Base-by-base conservation (phyloP, 2,797 vertebrate genomes). In the Typhlichthys eigenmanni region DNA sequence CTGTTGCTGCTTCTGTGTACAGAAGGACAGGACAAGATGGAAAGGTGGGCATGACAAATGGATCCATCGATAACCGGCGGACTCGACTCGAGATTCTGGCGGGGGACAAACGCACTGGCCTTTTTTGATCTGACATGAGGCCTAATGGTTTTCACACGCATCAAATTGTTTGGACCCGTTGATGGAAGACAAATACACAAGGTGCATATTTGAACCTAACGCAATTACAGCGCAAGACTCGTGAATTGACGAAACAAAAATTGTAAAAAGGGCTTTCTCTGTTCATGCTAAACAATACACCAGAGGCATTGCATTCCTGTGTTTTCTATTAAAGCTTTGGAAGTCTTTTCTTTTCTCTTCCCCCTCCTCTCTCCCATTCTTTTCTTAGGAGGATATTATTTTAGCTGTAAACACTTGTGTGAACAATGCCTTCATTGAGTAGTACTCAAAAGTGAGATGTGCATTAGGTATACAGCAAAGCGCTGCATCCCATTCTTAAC, bases 201-300 rank as follows among this genome's bases (percentile, higher is more conserved):
- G 86, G 87, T 88, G 90, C 88, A 88, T 81, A 84, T 85, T 82
- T 79, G 83, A 88, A 82, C 86, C 88, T 81, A 81, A 87, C 64
- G 73, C 82, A 87, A 83, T 80, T 69, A 76, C 83, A 89, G 86
- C 87, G 84, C 81, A 80, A 88, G 85, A 91, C 86, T 88, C 82
- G 5, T 54, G 66, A 83, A 79, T 81, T 76, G 62, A 78, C 57
- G 71, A 74, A 75, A 68, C 58, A 68, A 69, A 64, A 67, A 72
- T 53, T 91, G 86, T 92, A 89, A 90, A 92, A 92, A 92, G 92
- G 92, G 91, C 91, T 92, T 93, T 93, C 86, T 89, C 85, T 89
- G 88, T 91, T 91, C 83, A 80, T 59, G 90, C 90, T 91, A 84
- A 85, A 85, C 79, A 79, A 85, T 83, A 85, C 87, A 85, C 83